Base-by-base conservation (phyloP, 2,797 vertebrate genomes). In the Nyctibius grandis region DNA sequence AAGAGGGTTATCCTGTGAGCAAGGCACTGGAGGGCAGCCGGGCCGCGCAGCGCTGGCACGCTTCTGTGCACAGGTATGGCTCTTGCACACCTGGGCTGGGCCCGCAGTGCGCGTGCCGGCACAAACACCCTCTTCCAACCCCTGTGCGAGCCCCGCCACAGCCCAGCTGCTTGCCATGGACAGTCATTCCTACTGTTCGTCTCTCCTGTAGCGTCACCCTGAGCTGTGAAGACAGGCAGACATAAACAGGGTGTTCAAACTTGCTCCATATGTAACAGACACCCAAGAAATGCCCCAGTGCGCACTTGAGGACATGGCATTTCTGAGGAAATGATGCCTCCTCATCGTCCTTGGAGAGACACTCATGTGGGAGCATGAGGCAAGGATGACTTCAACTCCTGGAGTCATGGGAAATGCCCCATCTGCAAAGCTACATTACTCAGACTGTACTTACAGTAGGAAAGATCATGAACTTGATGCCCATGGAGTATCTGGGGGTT, bases 221-320 rank as follows among this genome's bases (percentile, higher is more conserved):
- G 57, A 38, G 57, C 12, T 31, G 38, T 15, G 64, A 18, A 31
- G 40, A 9, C 33, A 13, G 29, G 59, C 34, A 11, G 38, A 5
- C 9, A 2, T 16, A 20, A 23, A 16, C 59, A 14, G 1, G 2
- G 2, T 0, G 0, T 15, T 63, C 60, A 57, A 5, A 29, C 8
- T 8, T 5, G 18, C 15, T 31, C 6, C 11, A 1, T 8, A 3
- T 6, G 20, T 25, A 36, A 26, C 36, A 40, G 74, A 12, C 9
- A 40, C 2, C 18, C 23, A 6, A 18, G 17, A 44, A 45, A 14
- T 4, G 21, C 11, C 68, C 15, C 23, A 2, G 18, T 5, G 38
- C 28, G 47, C 15, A 11, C 28, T 21, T 21, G 44, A 47, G 65
- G 42, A 60, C 0, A 0, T 6, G 45, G 48, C 31, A 4, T 59